phyloP scores from a whole-genome alignment of 2,888 invertebrate genomes.

The Leptinotarsa tumamoca region DNA sequence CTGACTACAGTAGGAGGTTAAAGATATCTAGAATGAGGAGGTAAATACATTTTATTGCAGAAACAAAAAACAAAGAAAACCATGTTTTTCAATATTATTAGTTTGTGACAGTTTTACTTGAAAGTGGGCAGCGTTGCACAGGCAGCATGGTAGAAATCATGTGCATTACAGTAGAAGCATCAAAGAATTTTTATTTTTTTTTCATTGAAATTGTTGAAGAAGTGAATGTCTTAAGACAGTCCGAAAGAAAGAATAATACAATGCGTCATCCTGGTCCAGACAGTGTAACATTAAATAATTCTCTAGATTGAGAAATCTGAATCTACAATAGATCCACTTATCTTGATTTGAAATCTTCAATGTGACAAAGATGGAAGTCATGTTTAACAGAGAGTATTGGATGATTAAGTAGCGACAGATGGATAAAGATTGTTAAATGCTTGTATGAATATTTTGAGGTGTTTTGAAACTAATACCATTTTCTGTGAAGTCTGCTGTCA shows the following conservation, averaged over 20 bases:
- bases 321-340: neutral
- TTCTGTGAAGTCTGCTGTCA: no score
- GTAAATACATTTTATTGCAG: constrained; percentile 60
- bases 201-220: constrained; percentile 5
- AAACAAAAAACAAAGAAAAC: constrained; percentile 25
- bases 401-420: neutral
- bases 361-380: neutral
- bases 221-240: neutral
- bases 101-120: constrained; percentile 13
- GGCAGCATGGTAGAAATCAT: constrained; percentile 1
- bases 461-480: neutral
- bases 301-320: constrained; percentile 7
- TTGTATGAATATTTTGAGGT: constrained; percentile 30
- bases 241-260: neutral
- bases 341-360: neutral
- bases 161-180: neutral
- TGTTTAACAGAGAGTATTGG: neutral
- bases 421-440: neutral
- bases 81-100: constrained; percentile 10
- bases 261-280: neutral
- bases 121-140: neutral
- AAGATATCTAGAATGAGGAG: constrained; percentile 66
- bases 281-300: neutral
- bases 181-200: constrained; percentile 8
- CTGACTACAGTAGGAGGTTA: constrained; percentile 65